phyloP scores from a whole-genome alignment of 2,797 vertebrate species.

The Phalloptychus januarius region DNA sequence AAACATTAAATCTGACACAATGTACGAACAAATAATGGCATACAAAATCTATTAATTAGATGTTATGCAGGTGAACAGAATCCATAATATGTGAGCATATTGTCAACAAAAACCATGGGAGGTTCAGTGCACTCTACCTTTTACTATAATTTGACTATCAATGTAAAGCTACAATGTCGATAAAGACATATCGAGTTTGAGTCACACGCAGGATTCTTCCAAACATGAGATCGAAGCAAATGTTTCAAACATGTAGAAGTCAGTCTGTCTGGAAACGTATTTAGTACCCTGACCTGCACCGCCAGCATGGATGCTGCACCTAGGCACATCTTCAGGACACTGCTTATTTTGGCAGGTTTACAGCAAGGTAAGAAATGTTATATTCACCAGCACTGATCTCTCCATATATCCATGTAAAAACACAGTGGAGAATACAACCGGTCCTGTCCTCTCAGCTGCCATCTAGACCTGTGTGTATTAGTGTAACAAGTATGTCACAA shows the following conservation, averaged over 20 bases:
- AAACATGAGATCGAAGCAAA: neutral
- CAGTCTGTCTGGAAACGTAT: neutral
- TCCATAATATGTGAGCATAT: neutral
- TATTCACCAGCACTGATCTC: neutral
- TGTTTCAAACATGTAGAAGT: neutral
- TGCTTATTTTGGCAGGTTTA: conserved; percentile 1
- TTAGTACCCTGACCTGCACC: neutral
- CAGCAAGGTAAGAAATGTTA: neutral
- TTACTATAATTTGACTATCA: neutral
- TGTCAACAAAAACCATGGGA: neutral
- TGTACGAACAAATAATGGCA: neutral
- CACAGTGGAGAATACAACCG: conserved; percentile 16
- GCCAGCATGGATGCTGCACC: neutral
- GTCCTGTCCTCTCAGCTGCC: conserved; percentile 13
- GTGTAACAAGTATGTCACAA: conserved; percentile 62
- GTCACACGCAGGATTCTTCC: neutral
- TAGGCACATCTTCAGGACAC: neutral
- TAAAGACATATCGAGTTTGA: neutral
- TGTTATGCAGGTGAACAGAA: neutral
- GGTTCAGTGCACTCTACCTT: neutral
- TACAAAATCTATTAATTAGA: neutral
- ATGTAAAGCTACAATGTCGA: neutral
- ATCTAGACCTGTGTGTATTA: conserved; percentile 31
- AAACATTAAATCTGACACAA: neutral
- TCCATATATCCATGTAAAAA: conserved; percentile 18